Conservation (phyloP, 2,888 invertebrate genomes). For the Eupithecia exiguata region DNA sequence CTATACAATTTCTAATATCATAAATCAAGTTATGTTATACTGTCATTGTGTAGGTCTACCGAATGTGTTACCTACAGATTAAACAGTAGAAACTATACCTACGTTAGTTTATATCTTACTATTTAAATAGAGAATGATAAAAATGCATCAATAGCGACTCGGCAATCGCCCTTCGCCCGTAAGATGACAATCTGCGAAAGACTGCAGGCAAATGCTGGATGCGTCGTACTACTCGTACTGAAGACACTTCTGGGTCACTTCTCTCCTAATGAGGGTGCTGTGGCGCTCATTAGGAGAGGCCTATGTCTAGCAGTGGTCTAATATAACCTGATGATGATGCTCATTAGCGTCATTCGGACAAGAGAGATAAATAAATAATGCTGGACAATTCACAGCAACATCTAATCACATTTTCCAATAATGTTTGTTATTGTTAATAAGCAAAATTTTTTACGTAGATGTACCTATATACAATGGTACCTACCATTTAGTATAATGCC, state of each 20-base stretch:
- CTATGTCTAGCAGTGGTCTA: too few species aligned
- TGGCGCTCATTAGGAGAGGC: too few species aligned
- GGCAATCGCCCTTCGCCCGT: too few species aligned
- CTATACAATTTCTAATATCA: not conserved
- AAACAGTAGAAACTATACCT: not conserved
- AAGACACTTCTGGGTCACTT: too few species aligned
- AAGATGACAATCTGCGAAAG: too few species aligned
- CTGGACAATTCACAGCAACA: not conserved
- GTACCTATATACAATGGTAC: too few species aligned
- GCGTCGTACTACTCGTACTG: too few species aligned
- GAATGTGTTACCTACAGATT: not conserved
- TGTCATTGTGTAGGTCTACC: not conserved
- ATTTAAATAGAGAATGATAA: not conserved
- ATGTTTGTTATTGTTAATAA: not conserved
- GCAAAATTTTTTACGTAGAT: not conserved
- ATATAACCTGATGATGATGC: too few species aligned
- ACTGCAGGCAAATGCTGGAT: too few species aligned
- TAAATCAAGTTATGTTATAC: not conserved
- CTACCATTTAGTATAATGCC: not conserved
- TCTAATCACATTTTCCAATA: not conserved
- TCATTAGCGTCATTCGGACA: not conserved
- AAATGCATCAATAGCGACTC: not conserved
- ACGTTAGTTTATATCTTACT: not conserved
- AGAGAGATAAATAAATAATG: not conserved
- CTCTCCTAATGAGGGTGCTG: too few species aligned